These are phyloP conservation scores for Phaethornis superciliosus DNA, from an alignment of 2,113 vertebrate species.

Conservation along the genomic window DNA sequence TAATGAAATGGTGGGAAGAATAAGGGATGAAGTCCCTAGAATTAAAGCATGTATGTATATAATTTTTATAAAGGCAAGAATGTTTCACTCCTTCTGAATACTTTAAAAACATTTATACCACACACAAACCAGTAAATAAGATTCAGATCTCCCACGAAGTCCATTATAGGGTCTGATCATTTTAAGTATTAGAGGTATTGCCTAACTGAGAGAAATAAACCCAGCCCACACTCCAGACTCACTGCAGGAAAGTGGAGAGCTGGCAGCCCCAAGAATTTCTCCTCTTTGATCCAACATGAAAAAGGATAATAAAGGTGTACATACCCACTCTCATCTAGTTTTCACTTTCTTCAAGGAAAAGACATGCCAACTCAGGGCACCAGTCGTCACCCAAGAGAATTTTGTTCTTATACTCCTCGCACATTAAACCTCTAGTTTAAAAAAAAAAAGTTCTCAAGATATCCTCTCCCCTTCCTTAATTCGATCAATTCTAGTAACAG, in stretches of 20 bases:
- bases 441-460: neutral
- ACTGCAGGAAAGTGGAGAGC: constrained; percentile 2
- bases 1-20: constrained; percentile 55
- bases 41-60: neutral
- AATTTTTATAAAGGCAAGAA: neutral
- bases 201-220: neutral
- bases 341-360: constrained; percentile 45
- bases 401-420: neutral
- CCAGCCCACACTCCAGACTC: neutral
- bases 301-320: constrained; percentile 9
- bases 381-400: neutral
- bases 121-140: neutral
- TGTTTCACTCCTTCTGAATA: constrained; percentile 11
- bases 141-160: constrained; percentile 12
- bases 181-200: neutral
- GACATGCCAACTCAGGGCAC: constrained; percentile 16
- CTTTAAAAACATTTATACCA: neutral
- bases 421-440: neutral
- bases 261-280: constrained; percentile 16
- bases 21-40: constrained; percentile 39
- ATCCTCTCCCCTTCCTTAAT: constrained; percentile 16
- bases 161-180: neutral
- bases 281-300: constrained; percentile 49
- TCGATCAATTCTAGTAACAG: constrained; percentile 14
- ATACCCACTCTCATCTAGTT: neutral